Evolutionary conservation across 2,113 vertebrate genomes (phyloP).

Genomic region (Alosa alosa): DNA sequence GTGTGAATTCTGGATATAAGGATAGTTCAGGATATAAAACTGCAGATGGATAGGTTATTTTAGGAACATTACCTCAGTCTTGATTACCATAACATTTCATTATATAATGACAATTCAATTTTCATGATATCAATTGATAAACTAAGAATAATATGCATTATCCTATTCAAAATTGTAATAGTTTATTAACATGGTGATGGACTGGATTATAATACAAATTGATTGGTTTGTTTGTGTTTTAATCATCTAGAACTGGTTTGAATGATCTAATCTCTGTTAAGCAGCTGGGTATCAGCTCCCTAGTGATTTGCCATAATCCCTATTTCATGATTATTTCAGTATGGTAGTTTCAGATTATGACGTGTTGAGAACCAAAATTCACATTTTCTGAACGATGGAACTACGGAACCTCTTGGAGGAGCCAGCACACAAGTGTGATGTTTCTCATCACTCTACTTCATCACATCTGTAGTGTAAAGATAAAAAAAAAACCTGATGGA

Average conservation of each 20-base stretch:
- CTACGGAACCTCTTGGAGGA: no score
- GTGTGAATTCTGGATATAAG: neutral
- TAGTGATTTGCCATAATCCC: neutral
- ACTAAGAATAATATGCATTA: neutral
- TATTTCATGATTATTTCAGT: neutral
- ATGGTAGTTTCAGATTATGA: neutral
- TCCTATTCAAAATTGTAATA: neutral
- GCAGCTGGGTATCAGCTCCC: neutral
- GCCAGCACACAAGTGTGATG: no score
- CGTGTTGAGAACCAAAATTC: neutral
- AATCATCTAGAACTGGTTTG: neutral
- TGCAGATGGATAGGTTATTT: neutral
- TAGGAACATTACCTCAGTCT: neutral
- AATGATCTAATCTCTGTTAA: neutral
- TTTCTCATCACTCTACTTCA: no score
- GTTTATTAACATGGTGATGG: neutral
- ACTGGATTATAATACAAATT: neutral
- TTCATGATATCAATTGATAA: neutral
- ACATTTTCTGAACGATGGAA: neutral
- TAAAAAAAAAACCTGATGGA: neutral
- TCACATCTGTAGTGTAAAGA: no score
- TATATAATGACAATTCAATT: neutral
- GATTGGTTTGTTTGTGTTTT: neutral
- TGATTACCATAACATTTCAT: neutral
- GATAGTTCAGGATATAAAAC: neutral